Evolutionary conservation across 1,140 invertebrate genomes (phyloP), one percentile per base, ranked within the genome.

Genomic region (Saccostrea cuccullata): DNA sequence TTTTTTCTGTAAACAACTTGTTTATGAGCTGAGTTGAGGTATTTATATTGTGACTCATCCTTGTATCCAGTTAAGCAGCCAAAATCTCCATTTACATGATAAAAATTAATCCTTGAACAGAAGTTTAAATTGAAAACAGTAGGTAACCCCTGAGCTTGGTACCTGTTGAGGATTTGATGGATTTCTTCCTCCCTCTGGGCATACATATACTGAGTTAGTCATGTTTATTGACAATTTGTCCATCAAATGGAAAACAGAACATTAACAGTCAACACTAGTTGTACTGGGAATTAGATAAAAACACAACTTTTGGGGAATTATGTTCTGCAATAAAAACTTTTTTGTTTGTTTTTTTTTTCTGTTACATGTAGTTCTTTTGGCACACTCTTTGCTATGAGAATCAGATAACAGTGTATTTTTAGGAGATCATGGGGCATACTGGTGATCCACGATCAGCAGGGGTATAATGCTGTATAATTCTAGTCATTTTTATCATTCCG

Each of bases 101-200:
- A 30, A 36, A n/a, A 77, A 77, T 77, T 12, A 77, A 77, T 77
- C 70, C 70, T 77, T 77, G 23, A 9, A 77, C 13, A 36, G 70
- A 77, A 36, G 70, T 77, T 26, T 77, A 77, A 36, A 77, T 77
- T 77, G 70, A 26, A 36, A 77, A 77, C 70, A 77, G 9, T 3
- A 36, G 70, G 70, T 77, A 77, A 77, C 70, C 2, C 11, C 26
- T 77, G n/a, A 73, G 23, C 23, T 20, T 73, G 67, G 67, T 30
- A 73, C 67, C 13, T 20, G 23, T 73, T 77, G 23, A 36, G 13
- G 26, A 36, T 36, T 77, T 77, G 70, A 77, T 77, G 26, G 70
- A 36, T 77, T 17, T 77, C 23, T 36, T 26, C 58, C 67, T 13
- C 67, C 70, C 26, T 13, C 70, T 36, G 30, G 70, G 23, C 26